Conservation (phyloP, 2,888 invertebrate species). For the Netelia melanura region DNA sequence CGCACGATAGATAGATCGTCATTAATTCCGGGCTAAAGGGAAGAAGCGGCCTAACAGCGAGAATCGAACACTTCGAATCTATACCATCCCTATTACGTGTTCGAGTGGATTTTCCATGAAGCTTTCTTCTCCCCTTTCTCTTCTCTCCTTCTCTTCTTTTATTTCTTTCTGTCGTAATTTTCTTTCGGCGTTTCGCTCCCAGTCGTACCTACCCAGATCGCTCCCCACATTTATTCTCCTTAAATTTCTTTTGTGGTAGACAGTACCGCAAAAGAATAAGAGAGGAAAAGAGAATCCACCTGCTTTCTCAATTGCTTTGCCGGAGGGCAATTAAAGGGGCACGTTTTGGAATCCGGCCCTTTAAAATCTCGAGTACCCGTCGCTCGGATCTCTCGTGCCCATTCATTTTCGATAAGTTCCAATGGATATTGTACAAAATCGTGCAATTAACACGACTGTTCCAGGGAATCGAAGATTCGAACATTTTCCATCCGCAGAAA, state of each 20-base stretch:
- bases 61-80: slow-evolving; percentile 47
- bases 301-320: not conserved
- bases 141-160: not conserved
- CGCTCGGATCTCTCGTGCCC: not conserved
- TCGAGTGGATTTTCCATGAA: slow-evolving; percentile 44
- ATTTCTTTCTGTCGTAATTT: slow-evolving; percentile 13
- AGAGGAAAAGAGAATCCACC: not conserved
- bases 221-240: slow-evolving; percentile 2
- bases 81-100: slow-evolving; percentile 24
- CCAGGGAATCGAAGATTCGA: too few species aligned
- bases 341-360: not conserved
- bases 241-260: not conserved
- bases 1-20: slow-evolving; percentile 48
- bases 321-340: slow-evolving; percentile 1
- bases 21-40: slow-evolving; percentile 56
- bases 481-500: not conserved
- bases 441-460: too few species aligned
- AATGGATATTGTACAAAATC: too few species aligned
- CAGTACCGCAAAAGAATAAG: not conserved
- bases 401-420: not conserved
- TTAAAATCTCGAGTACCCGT: not conserved
- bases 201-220: not conserved
- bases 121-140: slow-evolving; percentile 8
- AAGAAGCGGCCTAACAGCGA: slow-evolving; percentile 19
- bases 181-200: slow-evolving; percentile 7